Evolutionary conservation across 2,888 invertebrate genomes (phyloP).

Genomic region (Drosophila stalkeri): DNA sequence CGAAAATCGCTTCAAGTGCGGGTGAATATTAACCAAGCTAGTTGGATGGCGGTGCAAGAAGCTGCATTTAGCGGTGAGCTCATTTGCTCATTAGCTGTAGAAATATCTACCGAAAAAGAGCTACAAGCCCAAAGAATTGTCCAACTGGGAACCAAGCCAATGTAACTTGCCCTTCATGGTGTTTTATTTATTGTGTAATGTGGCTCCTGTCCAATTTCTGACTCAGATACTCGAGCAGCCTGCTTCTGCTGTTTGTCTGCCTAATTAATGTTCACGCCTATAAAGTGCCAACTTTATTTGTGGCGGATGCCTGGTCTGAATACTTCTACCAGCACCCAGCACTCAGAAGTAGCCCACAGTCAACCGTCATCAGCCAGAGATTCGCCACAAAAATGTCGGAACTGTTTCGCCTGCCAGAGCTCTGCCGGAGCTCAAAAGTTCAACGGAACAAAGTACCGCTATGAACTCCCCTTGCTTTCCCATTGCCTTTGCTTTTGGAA

Average conservation of each 20-base stretch:
- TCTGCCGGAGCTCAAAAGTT: slow-evolving; percentile 49
- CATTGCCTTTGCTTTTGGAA: slow-evolving; percentile 16
- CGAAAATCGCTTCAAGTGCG: slow-evolving; percentile 41
- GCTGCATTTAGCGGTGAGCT: slow-evolving; percentile 38
- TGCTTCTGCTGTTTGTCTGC: slow-evolving; percentile 45
- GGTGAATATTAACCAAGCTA: slow-evolving; percentile 28
- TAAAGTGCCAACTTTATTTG: slow-evolving; percentile 70
- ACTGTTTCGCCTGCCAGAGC: slow-evolving; percentile 25
- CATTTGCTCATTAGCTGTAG: slow-evolving; percentile 68
- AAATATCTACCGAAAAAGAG: slow-evolving; percentile 27
- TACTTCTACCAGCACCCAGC: slow-evolving; percentile 24
- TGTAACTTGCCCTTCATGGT: slow-evolving; percentile 29
- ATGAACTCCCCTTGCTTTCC: slow-evolving; percentile 22
- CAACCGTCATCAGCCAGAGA: slow-evolving; percentile 25
- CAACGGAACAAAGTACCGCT: slow-evolving; percentile 74
- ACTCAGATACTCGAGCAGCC: slow-evolving; percentile 21
- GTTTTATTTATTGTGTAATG: slow-evolving; percentile 65
- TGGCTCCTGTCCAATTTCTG: slow-evolving; percentile 48
- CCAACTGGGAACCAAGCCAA: slow-evolving; percentile 8
- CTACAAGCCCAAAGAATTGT: neutral
- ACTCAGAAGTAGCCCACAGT: too few relatives aligned
- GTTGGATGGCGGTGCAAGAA: neutral
- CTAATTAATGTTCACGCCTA: slow-evolving; percentile 76
- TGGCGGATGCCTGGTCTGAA: slow-evolving; percentile 67
- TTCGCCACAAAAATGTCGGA: slow-evolving; percentile 57